Percentiles rank a stretch among this genome's conserved stretches.
Conservation (phyloP, 2,797 vertebrate genomes). For the Sebastes minor region DNA sequence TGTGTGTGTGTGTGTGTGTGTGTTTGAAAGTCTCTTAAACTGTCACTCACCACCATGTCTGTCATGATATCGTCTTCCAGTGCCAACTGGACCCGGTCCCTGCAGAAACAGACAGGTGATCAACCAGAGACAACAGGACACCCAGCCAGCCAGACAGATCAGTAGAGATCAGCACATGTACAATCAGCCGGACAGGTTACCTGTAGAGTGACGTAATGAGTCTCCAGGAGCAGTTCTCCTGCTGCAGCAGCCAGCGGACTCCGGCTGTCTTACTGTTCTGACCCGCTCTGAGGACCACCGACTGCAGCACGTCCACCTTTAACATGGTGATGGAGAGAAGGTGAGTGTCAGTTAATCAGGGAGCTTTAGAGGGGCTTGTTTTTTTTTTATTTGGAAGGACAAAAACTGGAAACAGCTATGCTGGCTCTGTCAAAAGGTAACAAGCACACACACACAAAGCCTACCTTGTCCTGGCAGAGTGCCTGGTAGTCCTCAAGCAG, state of each 20-base stretch:
- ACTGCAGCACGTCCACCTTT: constrained; percentile 90
- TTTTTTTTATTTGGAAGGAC: not conserved
- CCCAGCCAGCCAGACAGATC: not conserved
- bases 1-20: no score
- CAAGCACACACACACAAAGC: not conserved
- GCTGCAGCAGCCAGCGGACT: constrained; percentile 94
- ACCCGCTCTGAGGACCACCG: constrained; percentile 91
- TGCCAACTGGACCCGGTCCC: constrained; percentile 93
- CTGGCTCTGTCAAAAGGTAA: not conserved
- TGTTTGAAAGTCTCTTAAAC: not conserved
- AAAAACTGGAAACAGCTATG: not conserved
- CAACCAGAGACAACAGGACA: not conserved
- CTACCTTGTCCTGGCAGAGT: constrained; percentile 86
- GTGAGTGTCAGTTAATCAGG: not conserved
- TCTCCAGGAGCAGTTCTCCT: constrained; percentile 96
- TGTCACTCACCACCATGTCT: constrained; percentile 88
- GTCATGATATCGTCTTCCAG: constrained; percentile 92
- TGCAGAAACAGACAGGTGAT: constrained; percentile 65
- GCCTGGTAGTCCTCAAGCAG: constrained; percentile 92
- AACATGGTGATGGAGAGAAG: not conserved
- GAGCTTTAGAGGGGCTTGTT: not conserved
- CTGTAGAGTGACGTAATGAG: constrained; percentile 93
- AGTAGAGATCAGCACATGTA: no score
- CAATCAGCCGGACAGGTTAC: constrained; percentile 63
- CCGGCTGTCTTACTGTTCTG: constrained; percentile 95